Evolutionary conservation across 2,113 vertebrate genomes (phyloP), one percentile per base, ranked within the genome.

Genomic region (Tachysurus fulvidraco): DNA sequence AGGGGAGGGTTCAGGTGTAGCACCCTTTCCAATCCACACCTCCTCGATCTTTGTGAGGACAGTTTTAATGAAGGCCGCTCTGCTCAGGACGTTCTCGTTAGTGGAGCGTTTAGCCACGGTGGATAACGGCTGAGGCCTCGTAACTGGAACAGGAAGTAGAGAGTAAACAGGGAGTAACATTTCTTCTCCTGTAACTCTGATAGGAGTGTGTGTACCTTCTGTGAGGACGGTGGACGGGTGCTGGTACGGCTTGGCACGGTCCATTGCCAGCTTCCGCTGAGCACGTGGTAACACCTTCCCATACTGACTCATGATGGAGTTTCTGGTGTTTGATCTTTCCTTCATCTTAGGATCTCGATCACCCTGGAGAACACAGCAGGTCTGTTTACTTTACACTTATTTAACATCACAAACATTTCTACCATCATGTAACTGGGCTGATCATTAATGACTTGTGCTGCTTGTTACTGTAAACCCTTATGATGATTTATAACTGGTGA

Each of bases 41-140:
- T 99, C 98, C 91, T 95, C 95, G 44, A 98, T 97, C 94, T 98
- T 99, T 80, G 94, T 95, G 64, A 99, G 89, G 0, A 98, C 95
- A 17, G 95, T 96, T 92, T 89, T 96, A 91, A 98, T 97, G 90
- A 99, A 98, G 65, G 95, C 93, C n/a, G 97, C 96, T 91, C 96
- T 96, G 44, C 97, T 96, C 86, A 95, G 92, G 57, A 97, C 96
- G 86, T 93, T 97, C 80, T 96, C 96, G 83, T 88, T 90, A 84
- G 92, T 77, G 79, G 94, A 91, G 76, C 93, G 95, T 57, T 96
- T 98, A 62, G 95, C 93, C 89, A 97, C 93, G 41, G 97, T 95
- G 3, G 98, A 99, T 85, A 99, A 94, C 0, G 98, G 97, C 91
- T 96, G 97, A 5, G 97, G 97, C 87, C 96, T 95, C 73, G 95